Percentiles rank a stretch among this genome's conserved stretches.
Conservation (phyloP, 2,113 vertebrate genomes). For the Cololabis saira region DNA sequence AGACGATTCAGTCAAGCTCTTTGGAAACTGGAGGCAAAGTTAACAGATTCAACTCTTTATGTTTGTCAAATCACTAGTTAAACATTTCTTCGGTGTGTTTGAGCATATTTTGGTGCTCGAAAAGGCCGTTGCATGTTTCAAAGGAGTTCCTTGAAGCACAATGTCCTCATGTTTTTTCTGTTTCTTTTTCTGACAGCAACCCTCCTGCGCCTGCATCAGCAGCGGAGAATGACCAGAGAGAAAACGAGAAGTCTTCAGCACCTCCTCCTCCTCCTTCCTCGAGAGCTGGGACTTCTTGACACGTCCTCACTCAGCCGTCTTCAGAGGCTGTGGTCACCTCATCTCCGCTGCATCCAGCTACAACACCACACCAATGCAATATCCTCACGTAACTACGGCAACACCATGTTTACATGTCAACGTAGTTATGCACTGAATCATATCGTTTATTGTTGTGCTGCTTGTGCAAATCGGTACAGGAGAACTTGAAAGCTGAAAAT, state of each 20-base stretch:
- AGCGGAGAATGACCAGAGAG: conserved; percentile 71
- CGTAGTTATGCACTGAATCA: conserved; percentile 1
- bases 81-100: too few species aligned
- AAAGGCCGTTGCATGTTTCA: too few species aligned
- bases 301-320: conserved; percentile 16
- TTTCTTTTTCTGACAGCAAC: conserved; percentile 45
- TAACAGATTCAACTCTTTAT: too few species aligned
- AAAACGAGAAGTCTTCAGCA: conserved; percentile 63
- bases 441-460: conserved; percentile 1
- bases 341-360: conserved; percentile 32
- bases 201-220: conserved; percentile 45
- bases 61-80: too few species aligned
- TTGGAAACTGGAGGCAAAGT: too few species aligned
- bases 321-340: conserved; percentile 11
- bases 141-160: too few species aligned
- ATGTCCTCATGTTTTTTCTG: not conserved
- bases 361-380: conserved; percentile 29
- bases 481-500: not conserved
- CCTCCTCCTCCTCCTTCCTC: conserved; percentile 64
- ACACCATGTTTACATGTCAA: conserved; percentile 42
- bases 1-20: too few species aligned
- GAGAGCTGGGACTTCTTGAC: conserved; percentile 60
- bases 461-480: not conserved
- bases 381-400: conserved; percentile 30
- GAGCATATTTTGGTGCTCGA: too few species aligned